Evolutionary conservation across 2,797 vertebrate species (phyloP).

Genomic region (Crocidura indochinensis): DNA sequence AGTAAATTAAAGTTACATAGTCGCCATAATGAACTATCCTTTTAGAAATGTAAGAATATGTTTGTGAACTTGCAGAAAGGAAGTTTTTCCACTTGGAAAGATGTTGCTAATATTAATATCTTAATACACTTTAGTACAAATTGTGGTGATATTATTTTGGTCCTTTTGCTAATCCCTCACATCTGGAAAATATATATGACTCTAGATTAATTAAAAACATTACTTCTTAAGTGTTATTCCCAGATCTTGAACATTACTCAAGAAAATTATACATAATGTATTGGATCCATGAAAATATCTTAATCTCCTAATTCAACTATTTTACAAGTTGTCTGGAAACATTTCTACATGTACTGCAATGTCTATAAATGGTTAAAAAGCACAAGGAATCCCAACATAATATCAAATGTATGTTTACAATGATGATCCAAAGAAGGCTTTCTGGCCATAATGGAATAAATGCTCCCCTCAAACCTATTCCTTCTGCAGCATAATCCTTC

Average conservation of each 20-base stretch:
- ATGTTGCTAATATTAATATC: not conserved
- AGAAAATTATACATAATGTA: not conserved
- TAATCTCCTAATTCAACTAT: not conserved
- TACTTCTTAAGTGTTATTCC: constrained; percentile 9
- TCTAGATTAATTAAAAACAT: not conserved
- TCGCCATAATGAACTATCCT: not conserved
- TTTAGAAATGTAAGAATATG: not conserved
- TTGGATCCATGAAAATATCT: constrained; percentile 14
- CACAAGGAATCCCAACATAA: constrained; percentile 10
- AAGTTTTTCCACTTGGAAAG: too few species aligned
- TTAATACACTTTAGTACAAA: not conserved
- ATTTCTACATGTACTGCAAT: not conserved
- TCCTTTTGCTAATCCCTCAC: not conserved
- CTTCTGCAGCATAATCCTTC: not conserved
- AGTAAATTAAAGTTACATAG: constrained; percentile 10
- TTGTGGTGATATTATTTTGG: not conserved
- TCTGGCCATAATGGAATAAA: not conserved
- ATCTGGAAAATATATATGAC: not conserved
- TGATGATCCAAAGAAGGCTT: not conserved
- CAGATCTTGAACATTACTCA: not conserved
- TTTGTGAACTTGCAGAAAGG: not conserved
- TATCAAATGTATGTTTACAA: not conserved
- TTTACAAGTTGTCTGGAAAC: not conserved
- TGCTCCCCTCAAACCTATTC: not conserved
- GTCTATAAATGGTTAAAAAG: not conserved